Base-by-base conservation (phyloP, 2,888 invertebrate genomes). In the Cheilosia grossa region DNA sequence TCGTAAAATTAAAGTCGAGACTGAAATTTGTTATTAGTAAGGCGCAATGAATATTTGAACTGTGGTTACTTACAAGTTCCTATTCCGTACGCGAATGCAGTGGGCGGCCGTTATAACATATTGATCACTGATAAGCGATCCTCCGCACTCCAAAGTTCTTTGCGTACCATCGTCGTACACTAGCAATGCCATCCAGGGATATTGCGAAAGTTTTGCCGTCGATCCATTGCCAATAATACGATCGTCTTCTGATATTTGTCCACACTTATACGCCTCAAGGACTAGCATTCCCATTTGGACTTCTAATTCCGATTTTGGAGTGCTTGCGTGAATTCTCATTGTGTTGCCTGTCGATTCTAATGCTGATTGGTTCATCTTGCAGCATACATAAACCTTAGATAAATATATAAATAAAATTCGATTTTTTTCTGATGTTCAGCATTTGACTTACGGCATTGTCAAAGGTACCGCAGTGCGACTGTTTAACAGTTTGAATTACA, bases 181-280 rank as follows among this genome's bases (percentile, higher is more conserved):
- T 15, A 96, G 89, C 0, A 95, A 91, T 0, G 94, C 95, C 95
- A 96, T 95, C 95, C 95, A 96, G 0, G 96, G 95, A 91, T 94
- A 95, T 88, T 95, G 94, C 66, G 93, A 93, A 2, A 95, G 89
- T 0, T 91, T 90, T 0, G 95, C 94, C 83, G 93, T 91, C 63
- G 94, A 93, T 0, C 95, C 95, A 10, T 94, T 93, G 21, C 93
- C 90, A 72, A 96, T 3, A 3, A 30, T n/a, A 87, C 93, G 93
- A 59, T 92, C 44, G 0, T 0, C 92, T 3, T 93, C 27, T 27
- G 27, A 2, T 9, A 5, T 88, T 0, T 90, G 89, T 0, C 95
- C 95, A 88, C 95, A 95, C 1, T 63, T 47, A 19, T 51, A 33
- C 0, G 64, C 63, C 40, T 81, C 59, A 24, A 87, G 49, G 53